Evolutionary conservation across 2,797 vertebrate genomes (phyloP), one percentile per base, ranked within the genome.

Genomic region (Clarias platycephalus): DNA sequence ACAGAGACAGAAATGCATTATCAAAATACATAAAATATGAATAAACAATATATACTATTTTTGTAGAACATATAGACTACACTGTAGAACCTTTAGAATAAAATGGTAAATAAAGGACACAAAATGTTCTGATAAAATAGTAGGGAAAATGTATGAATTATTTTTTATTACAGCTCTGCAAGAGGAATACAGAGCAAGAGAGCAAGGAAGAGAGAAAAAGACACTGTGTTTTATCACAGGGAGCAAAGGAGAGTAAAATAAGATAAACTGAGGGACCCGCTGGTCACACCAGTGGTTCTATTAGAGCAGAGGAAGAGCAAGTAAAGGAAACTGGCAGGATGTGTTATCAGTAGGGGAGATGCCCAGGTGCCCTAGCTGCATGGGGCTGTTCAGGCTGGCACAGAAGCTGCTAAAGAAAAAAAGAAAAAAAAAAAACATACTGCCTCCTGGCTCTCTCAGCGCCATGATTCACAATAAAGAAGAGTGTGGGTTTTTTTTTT

Each of bases 381-480:
- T 49, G 20, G n/a, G 57, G 15, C 55, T 44, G 82, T 63, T 60
- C 24, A 13, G 12, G 37, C 75, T 86, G 87, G 82, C 86, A 84
- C 28, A 74, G 18, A 20, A 81, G 60, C 44, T 66, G 67, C 20
- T 2, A 1, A 31, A 49, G 13, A 49, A 49, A 49, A 49, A 10
- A 49, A 49, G 12, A 88, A 86, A 77, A 49, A 49, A 49, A 88
- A 86, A 77, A 67, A 74, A 66, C 81, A 84, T 76, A 88, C 72
- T 63, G 77, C 75, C 82, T 81, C 76, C 86, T 78, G 85, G 76
- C 83, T 63, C 44, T 71, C 18, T 53, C 24, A 16, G 75, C 70
- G 75, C 24, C 81, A 85, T 60, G 70, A 37, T 26, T 85, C 81
- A 72, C 64, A 80, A 34, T 81, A 57, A 5, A 60, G 67, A 75